Conservation (phyloP, 2,113 vertebrate genomes). For the Pluvianellus socialis region DNA sequence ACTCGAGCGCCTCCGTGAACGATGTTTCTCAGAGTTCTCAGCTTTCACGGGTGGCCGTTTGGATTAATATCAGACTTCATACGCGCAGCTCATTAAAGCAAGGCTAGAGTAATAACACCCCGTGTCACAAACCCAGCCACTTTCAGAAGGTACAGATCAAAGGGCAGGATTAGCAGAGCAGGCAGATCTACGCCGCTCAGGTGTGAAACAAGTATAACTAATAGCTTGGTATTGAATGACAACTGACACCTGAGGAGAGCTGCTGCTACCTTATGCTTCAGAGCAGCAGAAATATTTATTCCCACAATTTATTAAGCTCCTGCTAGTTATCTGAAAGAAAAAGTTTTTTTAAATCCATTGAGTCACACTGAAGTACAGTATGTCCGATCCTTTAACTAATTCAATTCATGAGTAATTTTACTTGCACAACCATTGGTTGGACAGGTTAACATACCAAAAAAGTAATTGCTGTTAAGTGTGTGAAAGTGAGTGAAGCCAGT, state of each 20-base stretch:
- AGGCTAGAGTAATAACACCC: slow-evolving; percentile 1
- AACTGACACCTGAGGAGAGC: background rate
- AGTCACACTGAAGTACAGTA: background rate
- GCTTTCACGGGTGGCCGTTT: slow-evolving; percentile 15
- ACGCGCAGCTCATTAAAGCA: background rate
- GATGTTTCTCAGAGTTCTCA: slow-evolving; percentile 51
- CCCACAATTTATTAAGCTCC: background rate
- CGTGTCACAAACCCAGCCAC: background rate
- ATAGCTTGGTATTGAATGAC: background rate
- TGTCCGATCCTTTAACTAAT: background rate
- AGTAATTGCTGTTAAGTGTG: background rate
- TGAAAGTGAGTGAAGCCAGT: background rate
- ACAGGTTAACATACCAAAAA: background rate
- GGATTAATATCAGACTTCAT: slow-evolving; percentile 21
- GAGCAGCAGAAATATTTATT: background rate
- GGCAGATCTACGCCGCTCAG: background rate
- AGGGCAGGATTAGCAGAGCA: background rate
- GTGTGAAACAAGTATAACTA: background rate
- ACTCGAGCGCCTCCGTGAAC: background rate
- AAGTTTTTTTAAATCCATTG: background rate
- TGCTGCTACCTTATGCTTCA: background rate
- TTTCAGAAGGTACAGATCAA: slow-evolving; percentile 20
- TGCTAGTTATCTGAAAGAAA: background rate
- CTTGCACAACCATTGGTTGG: background rate
- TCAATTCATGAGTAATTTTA: background rate